Percentiles rank a stretch among this genome's conserved stretches.
Conservation (phyloP, 2,113 vertebrate genomes). For the Oreamnos americanus region DNA sequence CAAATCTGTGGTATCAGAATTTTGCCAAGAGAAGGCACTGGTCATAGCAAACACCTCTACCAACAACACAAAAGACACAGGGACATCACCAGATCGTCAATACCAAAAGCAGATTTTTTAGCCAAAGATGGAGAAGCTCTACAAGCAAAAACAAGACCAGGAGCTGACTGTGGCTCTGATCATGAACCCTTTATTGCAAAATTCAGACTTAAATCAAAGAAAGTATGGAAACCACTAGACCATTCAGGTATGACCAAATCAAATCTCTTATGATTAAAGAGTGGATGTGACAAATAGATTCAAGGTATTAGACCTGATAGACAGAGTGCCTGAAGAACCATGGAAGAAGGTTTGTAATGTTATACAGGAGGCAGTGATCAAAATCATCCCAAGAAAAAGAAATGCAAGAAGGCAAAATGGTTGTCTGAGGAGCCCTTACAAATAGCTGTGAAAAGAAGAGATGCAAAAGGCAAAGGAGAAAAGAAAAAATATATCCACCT, state of each 20-base stretch:
- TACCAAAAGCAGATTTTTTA: not conserved
- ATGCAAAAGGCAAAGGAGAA: accelerated
- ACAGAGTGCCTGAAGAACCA: not conserved
- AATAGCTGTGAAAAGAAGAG: not conserved
- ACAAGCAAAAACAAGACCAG: not conserved
- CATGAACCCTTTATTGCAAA: not conserved
- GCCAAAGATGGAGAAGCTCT: not conserved
- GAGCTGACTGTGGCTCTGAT: not conserved
- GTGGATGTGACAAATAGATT: not conserved
- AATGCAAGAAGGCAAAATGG: not conserved
- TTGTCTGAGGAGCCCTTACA: not conserved
- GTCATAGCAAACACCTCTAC: not conserved
- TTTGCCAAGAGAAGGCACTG: not conserved
- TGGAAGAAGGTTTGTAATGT: not conserved
- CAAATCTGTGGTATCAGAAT: not conserved
- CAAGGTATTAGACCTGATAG: not conserved
- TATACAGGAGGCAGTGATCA: not conserved
- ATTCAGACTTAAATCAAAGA: not conserved
- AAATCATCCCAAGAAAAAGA: not conserved
- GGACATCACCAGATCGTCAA: not conserved
- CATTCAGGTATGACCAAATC: not conserved
- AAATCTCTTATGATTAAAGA: not conserved
- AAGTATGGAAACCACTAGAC: not conserved
- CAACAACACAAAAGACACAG: not conserved
- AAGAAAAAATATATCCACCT: not conserved